Evolutionary conservation across 2,888 invertebrate genomes (phyloP).

Genomic region (Heterodera filipjevi): DNA sequence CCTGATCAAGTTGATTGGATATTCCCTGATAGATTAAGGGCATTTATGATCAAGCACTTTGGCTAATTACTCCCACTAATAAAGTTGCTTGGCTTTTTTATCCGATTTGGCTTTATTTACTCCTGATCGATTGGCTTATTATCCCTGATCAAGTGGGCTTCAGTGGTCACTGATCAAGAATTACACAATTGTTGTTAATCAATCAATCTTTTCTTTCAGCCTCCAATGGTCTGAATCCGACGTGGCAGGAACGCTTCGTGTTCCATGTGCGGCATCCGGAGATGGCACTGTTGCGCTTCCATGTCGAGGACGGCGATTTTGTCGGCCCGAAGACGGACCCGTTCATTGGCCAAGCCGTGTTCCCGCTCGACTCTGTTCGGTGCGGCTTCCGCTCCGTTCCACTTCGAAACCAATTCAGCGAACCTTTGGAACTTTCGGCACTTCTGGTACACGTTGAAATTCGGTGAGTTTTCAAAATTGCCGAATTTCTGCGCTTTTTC

Average conservation of each 20-base stretch:
- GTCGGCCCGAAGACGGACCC: constrained; percentile 71
- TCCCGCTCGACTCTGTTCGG: constrained; percentile 74
- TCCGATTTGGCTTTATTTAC: not conserved
- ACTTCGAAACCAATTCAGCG: constrained; percentile 85
- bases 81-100: too few species aligned
- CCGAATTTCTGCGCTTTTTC: too few species aligned
- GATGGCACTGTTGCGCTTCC: constrained; percentile 80
- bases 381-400: constrained; percentile 83
- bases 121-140: not conserved
- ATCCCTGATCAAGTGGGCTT: too few species aligned
- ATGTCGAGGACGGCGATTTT: constrained; percentile 87
- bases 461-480: constrained; percentile 54
- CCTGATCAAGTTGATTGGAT: too few species aligned
- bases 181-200: not conserved
- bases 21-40: too few species aligned
- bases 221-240: constrained; percentile 90
- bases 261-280: constrained; percentile 82
- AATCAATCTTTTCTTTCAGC: constrained; percentile 70
- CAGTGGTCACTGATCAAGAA: too few species aligned
- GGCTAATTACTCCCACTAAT: too few species aligned
- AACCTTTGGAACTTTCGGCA: constrained; percentile 87
- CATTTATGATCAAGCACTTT: too few species aligned
- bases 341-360: constrained; percentile 82
- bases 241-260: constrained; percentile 86
- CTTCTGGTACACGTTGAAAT: constrained; percentile 81